Conservation (phyloP, 2,113 vertebrate genomes). For the Aramus guarauna region DNA sequence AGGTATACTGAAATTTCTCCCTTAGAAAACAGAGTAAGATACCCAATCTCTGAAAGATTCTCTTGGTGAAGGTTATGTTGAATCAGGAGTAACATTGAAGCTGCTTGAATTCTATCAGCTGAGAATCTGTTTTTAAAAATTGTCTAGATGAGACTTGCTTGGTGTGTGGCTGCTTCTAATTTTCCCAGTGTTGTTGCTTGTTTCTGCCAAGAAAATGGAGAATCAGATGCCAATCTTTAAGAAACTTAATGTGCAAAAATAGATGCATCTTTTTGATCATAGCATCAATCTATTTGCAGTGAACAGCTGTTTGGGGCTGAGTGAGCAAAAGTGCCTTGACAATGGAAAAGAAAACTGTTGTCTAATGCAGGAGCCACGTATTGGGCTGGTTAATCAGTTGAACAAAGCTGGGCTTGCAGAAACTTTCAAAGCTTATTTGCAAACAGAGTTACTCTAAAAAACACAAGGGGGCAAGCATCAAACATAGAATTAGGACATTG, state of each 20-base stretch:
- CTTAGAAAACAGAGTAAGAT: neutral
- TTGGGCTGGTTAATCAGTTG: neutral
- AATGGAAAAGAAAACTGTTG: neutral
- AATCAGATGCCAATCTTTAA: neutral
- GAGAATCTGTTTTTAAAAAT: neutral
- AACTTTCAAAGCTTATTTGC: neutral
- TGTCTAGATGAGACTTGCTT: neutral
- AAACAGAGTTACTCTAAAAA: neutral
- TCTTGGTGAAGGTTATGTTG: neutral
- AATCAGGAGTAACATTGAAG: neutral
- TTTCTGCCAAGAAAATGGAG: neutral
- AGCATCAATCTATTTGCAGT: neutral
- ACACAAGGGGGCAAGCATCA: neutral
- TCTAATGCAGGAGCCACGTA: neutral
- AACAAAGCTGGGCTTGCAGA: neutral
- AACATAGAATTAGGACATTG: neutral
- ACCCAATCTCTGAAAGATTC: neutral
- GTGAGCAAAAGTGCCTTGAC: neutral
- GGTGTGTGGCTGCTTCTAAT: neutral
- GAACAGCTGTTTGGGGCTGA: neutral
- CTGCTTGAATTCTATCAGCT: neutral
- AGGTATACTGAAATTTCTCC: neutral
- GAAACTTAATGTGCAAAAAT: neutral
- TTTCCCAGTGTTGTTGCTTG: neutral
- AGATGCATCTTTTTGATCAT: fast-evolving